Base-by-base conservation (phyloP, 2,888 invertebrate species). In the Ischnus inquisitorius region DNA sequence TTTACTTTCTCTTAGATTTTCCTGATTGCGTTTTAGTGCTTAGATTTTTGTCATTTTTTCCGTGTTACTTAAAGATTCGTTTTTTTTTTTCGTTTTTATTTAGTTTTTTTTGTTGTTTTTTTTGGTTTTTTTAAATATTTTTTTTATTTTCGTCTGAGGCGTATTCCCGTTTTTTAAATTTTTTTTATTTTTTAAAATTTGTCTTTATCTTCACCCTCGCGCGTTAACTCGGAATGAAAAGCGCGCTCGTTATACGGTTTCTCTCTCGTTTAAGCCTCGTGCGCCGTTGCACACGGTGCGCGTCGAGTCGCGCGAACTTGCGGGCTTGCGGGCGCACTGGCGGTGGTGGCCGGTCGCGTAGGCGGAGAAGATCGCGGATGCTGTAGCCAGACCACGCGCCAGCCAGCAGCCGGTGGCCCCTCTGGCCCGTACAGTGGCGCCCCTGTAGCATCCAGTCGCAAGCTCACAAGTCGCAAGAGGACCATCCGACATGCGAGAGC, bases 291-390 rank as follows among this genome's bases (percentile, higher is more conserved):
- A 87, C 86, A 84, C 85, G 85, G 86, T 85, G 86, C 86, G 85
- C 84, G 89, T 84, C 85, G 87, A 88, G 88, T 89, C 89, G 91
- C 92, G 92, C 92, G 93, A 93, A 93, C 93, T 93, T 93, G 93
- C 93, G 93, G 92, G 93, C 93, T 93, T 93, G 92, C 93, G 92
- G 92, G 92, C 92, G 93, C 92, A 93, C 93, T 93, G 93, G 91
- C 93, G 93, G 90, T 91, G 92, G 90, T 90, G 91, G 91, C 90
- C 92, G 91, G 91, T 90, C 88, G 91, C 92, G 93, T 92, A 93
- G 92, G 92, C 93, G 93, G 92, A 92, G 89, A 92, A 91, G 92
- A 92, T 93, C 92, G 91, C 92, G 92, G 93, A 93, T 92, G 93
- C 93, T 93, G 93, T 91, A 91, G 93, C 92, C 88, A 91, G 87